Evolutionary conservation across 2,113 vertebrate genomes (phyloP).

Genomic region (Eurypyga helias): DNA sequence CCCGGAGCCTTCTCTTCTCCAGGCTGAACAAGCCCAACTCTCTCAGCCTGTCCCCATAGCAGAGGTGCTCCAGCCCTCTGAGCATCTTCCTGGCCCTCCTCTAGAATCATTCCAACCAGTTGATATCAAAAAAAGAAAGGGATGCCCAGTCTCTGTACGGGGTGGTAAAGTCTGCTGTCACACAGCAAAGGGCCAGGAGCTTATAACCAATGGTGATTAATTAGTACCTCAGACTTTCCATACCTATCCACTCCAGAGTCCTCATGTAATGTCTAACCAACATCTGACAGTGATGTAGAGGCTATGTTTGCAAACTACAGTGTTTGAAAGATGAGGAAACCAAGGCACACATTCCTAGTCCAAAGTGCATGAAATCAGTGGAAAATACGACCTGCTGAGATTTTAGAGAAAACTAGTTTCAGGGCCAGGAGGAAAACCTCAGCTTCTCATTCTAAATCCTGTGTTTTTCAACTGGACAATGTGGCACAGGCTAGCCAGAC

Average conservation of each 20-base stretch:
- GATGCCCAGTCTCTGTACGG: not conserved
- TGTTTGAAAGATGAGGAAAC: not conserved
- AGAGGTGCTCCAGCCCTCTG: too few relatives aligned
- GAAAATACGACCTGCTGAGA: not conserved
- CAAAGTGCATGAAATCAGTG: not conserved
- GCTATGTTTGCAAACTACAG: not conserved
- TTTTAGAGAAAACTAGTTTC: not conserved
- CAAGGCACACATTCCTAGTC: not conserved
- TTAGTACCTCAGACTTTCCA: not conserved
- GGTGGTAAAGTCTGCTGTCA: not conserved
- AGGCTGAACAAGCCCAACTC: too few relatives aligned
- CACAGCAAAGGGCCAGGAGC: not conserved
- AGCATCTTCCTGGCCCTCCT: too few relatives aligned
- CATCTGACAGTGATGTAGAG: not conserved
- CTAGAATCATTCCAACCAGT: too few relatives aligned
- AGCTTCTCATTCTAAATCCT: not conserved
- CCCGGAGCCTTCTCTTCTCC: too few relatives aligned
- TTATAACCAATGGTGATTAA: not conserved
- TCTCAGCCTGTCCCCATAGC: too few relatives aligned
- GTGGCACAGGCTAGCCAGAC: not conserved
- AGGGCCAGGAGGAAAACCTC: not conserved
- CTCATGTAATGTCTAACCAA: not conserved
- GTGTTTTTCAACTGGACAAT: not conserved
- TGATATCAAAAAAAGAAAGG: not conserved
- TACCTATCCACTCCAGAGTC: not conserved